These are phyloP conservation scores for Mormyrus hasselquistii DNA, from an alignment of 2,797 vertebrate genomes.

Conservation along the genomic window DNA sequence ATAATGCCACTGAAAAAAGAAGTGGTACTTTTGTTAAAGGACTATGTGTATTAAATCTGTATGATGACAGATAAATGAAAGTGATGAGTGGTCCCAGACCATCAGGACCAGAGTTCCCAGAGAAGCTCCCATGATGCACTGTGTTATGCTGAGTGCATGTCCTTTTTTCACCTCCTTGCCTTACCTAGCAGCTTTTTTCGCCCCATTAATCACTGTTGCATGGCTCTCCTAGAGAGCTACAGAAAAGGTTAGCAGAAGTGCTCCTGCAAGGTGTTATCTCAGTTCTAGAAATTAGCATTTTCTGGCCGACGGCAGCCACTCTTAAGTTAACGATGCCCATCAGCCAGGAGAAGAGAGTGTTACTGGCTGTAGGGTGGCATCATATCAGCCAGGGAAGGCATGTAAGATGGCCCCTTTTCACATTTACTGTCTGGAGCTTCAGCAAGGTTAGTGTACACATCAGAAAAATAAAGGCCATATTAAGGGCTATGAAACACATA, in stretches of 20 bases:
- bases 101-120: not conserved
- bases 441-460: not conserved
- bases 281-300: slow-evolving; percentile 10
- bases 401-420: not conserved
- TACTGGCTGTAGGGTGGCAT: not conserved
- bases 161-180: not conserved
- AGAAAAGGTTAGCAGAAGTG: slow-evolving; percentile 9
- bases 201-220: slow-evolving; percentile 1
- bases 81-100: not conserved
- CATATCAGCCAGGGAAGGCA: not conserved
- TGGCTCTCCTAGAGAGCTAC: not conserved
- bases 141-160: not conserved
- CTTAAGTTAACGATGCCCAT: not conserved
- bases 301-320: not conserved
- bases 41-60: not conserved
- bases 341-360: not conserved
- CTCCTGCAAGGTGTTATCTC: not conserved
- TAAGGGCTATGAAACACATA: not conserved
- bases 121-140: not conserved
- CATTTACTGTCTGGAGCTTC: not conserved
- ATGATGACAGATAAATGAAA: not conserved
- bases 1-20: not conserved
- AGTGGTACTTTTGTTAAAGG: not conserved
- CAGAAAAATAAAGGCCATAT: not conserved
- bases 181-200: not conserved